phyloP scores from a whole-genome alignment of 1,140 invertebrate species.

The Caenorhabditis briggsae region DNA sequence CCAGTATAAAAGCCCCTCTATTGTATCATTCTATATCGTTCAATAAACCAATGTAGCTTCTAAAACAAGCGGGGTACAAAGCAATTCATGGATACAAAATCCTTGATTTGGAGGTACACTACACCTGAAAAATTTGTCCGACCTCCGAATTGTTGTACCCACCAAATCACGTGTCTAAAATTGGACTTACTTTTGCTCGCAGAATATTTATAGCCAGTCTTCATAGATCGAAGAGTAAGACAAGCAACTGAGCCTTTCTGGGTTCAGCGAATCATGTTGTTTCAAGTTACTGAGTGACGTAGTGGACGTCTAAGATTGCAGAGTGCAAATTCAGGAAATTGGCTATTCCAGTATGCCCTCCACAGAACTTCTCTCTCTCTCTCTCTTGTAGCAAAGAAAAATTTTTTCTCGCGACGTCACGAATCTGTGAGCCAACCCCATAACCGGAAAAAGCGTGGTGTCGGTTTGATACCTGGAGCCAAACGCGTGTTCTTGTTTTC shows the following conservation, averaged over 20 bases:
- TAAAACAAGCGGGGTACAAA: too few relatives aligned
- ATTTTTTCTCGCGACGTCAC: background rate
- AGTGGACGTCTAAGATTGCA: slow-evolving; percentile 12
- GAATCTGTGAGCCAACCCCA: background rate
- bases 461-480: background rate
- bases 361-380: slow-evolving; percentile 23
- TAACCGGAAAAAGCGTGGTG: background rate
- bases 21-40: too few relatives aligned
- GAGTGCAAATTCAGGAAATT: slow-evolving; percentile 42
- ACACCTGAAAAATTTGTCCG: too few relatives aligned
- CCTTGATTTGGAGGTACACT: too few relatives aligned
- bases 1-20: too few relatives aligned
- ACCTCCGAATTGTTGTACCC: too few relatives aligned
- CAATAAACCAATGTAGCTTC: too few relatives aligned
- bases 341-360: slow-evolving; percentile 40
- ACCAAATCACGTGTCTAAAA: too few relatives aligned
- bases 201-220: too few relatives aligned
- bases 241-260: background rate
- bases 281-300: background rate
- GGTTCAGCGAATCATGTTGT: background rate
- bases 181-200: too few relatives aligned
- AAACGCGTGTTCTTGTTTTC: slow-evolving; percentile 47
- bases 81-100: too few relatives aligned
- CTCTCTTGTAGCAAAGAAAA: background rate
- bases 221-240: too few relatives aligned